These are phyloP conservation scores for Montipora efflorescens DNA, from an alignment of 64 coral and sea anemone species.

Conservation along the genomic window DNA sequence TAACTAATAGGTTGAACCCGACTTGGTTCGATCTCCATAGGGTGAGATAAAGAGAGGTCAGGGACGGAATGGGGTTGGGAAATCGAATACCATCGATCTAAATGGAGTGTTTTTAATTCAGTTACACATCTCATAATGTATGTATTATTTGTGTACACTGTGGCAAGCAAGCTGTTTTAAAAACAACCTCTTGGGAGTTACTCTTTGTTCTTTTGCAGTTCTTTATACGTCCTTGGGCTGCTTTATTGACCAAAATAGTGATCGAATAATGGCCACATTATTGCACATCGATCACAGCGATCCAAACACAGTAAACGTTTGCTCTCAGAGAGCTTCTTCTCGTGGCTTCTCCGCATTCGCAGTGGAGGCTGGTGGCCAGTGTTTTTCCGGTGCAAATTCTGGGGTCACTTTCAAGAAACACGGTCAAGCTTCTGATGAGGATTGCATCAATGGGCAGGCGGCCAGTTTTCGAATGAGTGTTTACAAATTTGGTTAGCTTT, in stretches of 20 bases:
- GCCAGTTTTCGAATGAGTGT: slow-evolving; percentile 1
- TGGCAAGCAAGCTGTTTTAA: no score
- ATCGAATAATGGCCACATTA: neutral
- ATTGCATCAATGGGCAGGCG: slow-evolving; percentile 6
- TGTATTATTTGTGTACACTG: no score
- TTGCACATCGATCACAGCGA: neutral
- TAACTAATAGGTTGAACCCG: no score
- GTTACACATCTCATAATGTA: no score
- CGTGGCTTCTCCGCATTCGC: neutral
- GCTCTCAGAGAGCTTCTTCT: neutral
- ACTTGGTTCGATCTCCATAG: no score
- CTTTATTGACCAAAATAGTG: neutral
- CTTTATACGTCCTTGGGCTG: neutral
- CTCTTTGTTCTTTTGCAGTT: neutral
- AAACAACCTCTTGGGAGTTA: no score
- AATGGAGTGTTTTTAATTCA: no score
- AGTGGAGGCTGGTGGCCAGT: slow-evolving; percentile 23
- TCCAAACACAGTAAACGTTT: neutral
- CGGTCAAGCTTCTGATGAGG: neutral
- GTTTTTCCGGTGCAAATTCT: slow-evolving; percentile 29
- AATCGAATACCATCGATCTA: no score
- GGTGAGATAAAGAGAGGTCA: no score
- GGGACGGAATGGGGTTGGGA: no score
- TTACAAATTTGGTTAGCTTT: no score
- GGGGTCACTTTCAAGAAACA: slow-evolving; percentile 1